These are phyloP conservation scores for Ruditapes philippinarum DNA, from an alignment of 1,140 invertebrate species.

Conservation along the genomic window DNA sequence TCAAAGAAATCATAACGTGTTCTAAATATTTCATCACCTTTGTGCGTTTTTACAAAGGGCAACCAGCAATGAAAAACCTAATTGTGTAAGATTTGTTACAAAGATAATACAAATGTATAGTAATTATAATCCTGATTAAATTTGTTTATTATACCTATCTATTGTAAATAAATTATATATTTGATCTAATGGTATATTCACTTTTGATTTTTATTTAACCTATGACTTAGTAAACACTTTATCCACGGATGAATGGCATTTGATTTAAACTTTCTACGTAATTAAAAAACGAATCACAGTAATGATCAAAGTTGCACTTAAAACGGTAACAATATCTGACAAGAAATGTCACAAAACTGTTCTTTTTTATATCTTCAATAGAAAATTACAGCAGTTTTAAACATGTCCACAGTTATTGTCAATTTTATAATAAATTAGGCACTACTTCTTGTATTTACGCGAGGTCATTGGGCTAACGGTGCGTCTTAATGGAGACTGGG, in stretches of 20 bases:
- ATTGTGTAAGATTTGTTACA: too few relatives aligned
- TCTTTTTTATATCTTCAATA: not conserved
- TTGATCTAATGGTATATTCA: not conserved
- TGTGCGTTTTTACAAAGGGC: too few relatives aligned
- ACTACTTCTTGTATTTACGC: slow-evolving; percentile 58
- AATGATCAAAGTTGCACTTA: slow-evolving; percentile 4
- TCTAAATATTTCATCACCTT: too few relatives aligned
- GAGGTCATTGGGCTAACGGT: slow-evolving; percentile 50
- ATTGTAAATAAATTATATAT: not conserved
- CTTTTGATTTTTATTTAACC: not conserved
- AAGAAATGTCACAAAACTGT: not conserved
- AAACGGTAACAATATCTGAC: not conserved
- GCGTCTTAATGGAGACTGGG: slow-evolving; percentile 18
- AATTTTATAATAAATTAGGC: not conserved
- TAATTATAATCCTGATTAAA: too few relatives aligned
- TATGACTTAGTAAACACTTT: slow-evolving; percentile 23
- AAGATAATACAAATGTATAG: too few relatives aligned
- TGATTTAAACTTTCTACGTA: not conserved
- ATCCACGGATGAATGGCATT: not conserved
- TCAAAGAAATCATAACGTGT: too few relatives aligned
- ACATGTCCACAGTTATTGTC: not conserved
- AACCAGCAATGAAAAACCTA: too few relatives aligned
- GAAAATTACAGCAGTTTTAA: not conserved
- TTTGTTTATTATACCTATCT: not conserved
- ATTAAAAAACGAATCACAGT: not conserved